Base-by-base conservation (phyloP, 2,888 invertebrate genomes). In the Drosophila setosimentum region DNA sequence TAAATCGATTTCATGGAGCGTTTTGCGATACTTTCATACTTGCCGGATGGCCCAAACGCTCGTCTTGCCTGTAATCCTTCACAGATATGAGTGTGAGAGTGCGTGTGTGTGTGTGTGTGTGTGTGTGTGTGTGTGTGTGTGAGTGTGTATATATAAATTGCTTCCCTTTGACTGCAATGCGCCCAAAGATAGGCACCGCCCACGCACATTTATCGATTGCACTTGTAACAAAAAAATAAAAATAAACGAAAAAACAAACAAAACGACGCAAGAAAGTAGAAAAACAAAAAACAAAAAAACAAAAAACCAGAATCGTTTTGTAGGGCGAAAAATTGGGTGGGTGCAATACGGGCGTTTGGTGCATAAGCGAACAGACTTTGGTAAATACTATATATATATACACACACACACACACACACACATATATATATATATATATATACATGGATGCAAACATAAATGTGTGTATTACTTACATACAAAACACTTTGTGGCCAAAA, bases 1-100 rank as follows among this genome's bases (percentile, higher is more conserved):
- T 87, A 90, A 87, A 90, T 87, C 87, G 87, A 90, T 87, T 90
- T 86, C 90, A 90, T 78, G 87, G 68, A 77, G 73, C 79, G 71
- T 67, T 79, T 35, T 53, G 45, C 61, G 71, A 83, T 68, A 80
- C 76, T 72, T 68, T 66, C 65, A 62, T 68, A 68, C 53, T 61
- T 71, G 68, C 60, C 29, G 62, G 69, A 64, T 69, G 70, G 37
- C 40, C 60, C 61, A 63, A 55, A 32, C 55, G 49, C 51, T 67
- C 63, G 60, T 64, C 78, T 80, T 68, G 51, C 73, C 33, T 40
- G 77, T 80, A 76, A 80, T 80, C 81, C 77, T 45, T 33, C 42
- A 67, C 13, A 60, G 66, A 61, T 54, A 58, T 65, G 30, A 37
- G 45, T 62, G n/a, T 57, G 37, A 45, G 18, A 50, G 6, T 42